Evolutionary conservation across 2,888 invertebrate genomes (phyloP).

Genomic region (Tridacna gigas): DNA sequence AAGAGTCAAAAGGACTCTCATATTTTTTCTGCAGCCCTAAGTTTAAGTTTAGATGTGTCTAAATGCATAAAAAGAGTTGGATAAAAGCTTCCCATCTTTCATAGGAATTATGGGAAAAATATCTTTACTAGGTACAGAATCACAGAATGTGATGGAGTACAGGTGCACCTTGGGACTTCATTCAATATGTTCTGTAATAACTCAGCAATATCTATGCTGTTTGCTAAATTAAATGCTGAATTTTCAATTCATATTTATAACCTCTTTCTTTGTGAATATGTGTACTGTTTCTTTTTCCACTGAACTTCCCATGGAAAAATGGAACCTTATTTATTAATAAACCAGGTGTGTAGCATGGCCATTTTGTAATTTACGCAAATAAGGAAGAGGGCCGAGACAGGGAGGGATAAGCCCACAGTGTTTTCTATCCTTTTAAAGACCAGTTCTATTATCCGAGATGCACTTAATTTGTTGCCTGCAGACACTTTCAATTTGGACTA

Average conservation of each 20-base stretch:
- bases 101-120: slow-evolving; percentile 12
- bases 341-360: too few relatives aligned
- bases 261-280: background rate
- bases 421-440: too few relatives aligned
- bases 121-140: background rate
- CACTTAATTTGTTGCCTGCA: too few relatives aligned
- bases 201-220: slow-evolving; percentile 15
- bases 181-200: slow-evolving; percentile 12
- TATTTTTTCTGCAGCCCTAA: background rate
- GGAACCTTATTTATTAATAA: too few relatives aligned
- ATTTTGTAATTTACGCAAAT: too few relatives aligned
- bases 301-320: too few relatives aligned
- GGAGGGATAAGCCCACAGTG: too few relatives aligned
- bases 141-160: slow-evolving; percentile 3
- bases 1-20: too few relatives aligned
- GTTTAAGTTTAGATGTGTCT: background rate
- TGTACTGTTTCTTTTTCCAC: too few relatives aligned
- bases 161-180: slow-evolving; percentile 15
- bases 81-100: background rate
- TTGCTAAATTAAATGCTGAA: slow-evolving; percentile 26
- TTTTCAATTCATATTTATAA: background rate
- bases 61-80: background rate
- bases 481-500: too few relatives aligned
- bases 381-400: too few relatives aligned
- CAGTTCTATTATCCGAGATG: too few relatives aligned